phyloP scores from a whole-genome alignment of 2,797 vertebrate genomes.

The Danio kyathit region DNA sequence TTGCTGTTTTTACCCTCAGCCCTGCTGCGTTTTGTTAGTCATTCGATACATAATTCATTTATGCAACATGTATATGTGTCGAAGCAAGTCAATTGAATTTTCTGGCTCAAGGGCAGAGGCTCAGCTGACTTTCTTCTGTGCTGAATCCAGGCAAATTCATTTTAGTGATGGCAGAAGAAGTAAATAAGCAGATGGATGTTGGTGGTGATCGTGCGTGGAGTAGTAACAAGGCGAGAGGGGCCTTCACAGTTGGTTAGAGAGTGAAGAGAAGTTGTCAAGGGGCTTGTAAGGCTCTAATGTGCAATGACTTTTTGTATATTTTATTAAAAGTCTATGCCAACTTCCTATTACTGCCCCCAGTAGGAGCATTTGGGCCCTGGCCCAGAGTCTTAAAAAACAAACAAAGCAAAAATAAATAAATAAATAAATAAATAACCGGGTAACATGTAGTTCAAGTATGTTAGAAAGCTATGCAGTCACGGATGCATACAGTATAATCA shows the following conservation, averaged over 20 bases:
- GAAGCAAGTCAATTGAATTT: constrained; percentile 51
- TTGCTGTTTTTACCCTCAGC: constrained; percentile 35
- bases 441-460: constrained; percentile 1
- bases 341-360: constrained; percentile 27
- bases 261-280: constrained; percentile 40
- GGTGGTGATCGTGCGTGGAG: constrained; percentile 51
- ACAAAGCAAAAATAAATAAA: neutral
- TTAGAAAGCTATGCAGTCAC: constrained; percentile 5
- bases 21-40: constrained; percentile 39
- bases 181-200: constrained; percentile 61
- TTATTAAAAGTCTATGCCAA: constrained; percentile 32
- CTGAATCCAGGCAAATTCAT: constrained; percentile 48
- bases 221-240: constrained; percentile 46
- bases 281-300: constrained; percentile 41
- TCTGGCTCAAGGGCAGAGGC: constrained; percentile 54
- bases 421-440: neutral
- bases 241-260: constrained; percentile 35
- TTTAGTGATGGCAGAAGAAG: constrained; percentile 45
- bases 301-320: constrained; percentile 43
- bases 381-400: constrained; percentile 1
- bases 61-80: constrained; percentile 52
- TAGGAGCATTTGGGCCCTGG: constrained; percentile 10
- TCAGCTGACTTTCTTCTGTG: constrained; percentile 40
- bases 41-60: constrained; percentile 55
- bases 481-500: neutral